These are phyloP conservation scores for Rhinogobio ventralis DNA, from an alignment of 2,797 vertebrate genomes.

Conservation along the genomic window DNA sequence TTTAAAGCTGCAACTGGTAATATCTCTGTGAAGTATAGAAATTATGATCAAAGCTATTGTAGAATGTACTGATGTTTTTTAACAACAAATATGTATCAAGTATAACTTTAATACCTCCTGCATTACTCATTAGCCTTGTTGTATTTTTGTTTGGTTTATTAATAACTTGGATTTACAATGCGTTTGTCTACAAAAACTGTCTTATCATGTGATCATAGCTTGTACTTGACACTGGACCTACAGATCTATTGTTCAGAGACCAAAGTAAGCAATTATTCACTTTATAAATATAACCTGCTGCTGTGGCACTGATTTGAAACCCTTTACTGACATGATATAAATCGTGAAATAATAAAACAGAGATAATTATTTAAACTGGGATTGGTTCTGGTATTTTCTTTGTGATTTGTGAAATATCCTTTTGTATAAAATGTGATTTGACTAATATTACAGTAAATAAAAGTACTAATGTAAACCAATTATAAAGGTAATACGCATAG, in stretches of 20 bases:
- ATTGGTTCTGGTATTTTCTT: background rate
- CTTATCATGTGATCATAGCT: background rate
- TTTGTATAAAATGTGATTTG: background rate
- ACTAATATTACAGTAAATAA: background rate
- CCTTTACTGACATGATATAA: background rate
- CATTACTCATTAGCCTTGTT: background rate
- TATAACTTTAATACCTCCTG: background rate
- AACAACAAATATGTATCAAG: background rate
- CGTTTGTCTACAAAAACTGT: background rate
- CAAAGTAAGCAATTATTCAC: background rate
- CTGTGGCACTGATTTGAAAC: background rate
- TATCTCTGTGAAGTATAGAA: background rate
- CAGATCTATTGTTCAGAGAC: constrained; percentile 22
- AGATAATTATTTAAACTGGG: background rate
- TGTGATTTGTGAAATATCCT: background rate
- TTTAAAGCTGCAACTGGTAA: background rate
- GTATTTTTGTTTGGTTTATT: background rate
- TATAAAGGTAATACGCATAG: background rate
- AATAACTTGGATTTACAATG: background rate
- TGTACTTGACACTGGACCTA: background rate
- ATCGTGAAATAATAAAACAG: constrained; percentile 3
- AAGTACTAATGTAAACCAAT: background rate
- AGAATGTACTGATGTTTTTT: background rate
- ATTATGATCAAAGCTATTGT: background rate
- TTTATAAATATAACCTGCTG: constrained; percentile 12